Evolutionary conservation across 2,113 vertebrate genomes (phyloP).

Genomic region (Engraulis encrasicolus): DNA sequence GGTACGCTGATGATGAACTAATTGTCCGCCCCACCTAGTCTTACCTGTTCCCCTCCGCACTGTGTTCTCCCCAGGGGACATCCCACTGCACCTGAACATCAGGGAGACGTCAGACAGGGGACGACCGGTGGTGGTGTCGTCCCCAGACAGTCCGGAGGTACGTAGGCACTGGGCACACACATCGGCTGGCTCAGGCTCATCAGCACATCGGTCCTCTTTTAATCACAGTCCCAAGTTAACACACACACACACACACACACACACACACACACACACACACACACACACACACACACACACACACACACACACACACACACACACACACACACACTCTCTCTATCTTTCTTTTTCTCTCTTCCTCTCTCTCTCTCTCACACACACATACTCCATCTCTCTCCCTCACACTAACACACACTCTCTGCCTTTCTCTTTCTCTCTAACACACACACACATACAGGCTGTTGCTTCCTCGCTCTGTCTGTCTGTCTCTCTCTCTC

Average conservation of each 20-base stretch:
- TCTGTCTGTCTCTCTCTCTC: too few relatives aligned
- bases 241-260: not conserved
- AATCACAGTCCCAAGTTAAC: constrained; percentile 6
- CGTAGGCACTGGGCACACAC: too few relatives aligned
- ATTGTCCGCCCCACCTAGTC: not conserved
- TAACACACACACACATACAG: too few relatives aligned
- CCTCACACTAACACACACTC: too few relatives aligned
- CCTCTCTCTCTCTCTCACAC: too few relatives aligned
- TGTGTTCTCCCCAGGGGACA: constrained; percentile 84
- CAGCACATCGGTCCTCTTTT: not conserved
- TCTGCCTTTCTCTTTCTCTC: too few relatives aligned
- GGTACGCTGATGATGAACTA: not conserved
- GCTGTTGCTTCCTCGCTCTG: too few relatives aligned
- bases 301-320: too few relatives aligned
- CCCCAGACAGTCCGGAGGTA: constrained; percentile 89
- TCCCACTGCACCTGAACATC: constrained; percentile 91
- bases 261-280: not conserved
- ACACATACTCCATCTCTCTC: too few relatives aligned
- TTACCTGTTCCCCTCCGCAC: too few relatives aligned
- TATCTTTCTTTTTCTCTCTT: too few relatives aligned
- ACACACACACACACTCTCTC: too few relatives aligned
- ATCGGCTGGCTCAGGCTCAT: constrained; percentile 18
- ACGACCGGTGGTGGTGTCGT: constrained; percentile 88
- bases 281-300: not conserved
- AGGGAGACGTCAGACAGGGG: constrained; percentile 89